A percentile compares a stretch with the other conserved stretches of the same genome.
Conservation (phyloP, 1,140 invertebrate genomes). For the Agrypnia vestita region DNA sequence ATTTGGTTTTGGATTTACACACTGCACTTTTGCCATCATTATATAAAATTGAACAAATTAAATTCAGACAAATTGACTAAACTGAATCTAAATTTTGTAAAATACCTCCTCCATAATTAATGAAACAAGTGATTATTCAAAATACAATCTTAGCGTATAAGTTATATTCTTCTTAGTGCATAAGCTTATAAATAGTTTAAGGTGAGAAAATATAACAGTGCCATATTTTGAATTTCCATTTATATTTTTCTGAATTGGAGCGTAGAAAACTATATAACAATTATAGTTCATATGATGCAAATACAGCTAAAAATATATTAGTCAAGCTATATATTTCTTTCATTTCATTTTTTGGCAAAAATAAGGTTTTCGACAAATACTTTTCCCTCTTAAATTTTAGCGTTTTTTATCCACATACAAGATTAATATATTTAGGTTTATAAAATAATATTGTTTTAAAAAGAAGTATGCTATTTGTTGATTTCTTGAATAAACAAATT, state of each 20-base stretch:
- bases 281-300: constrained; percentile 45
- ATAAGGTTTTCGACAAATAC: constrained; percentile 44
- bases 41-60: no score
- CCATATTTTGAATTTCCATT: constrained; percentile 21
- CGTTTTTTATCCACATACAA: not conserved
- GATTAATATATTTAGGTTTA: no score
- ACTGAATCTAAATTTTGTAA: no score
- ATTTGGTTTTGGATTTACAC: no score
- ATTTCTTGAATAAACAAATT: no score
- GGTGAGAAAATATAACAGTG: constrained; percentile 48
- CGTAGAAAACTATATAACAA: constrained; percentile 56
- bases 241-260: constrained; percentile 42
- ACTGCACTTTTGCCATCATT: no score
- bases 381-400: constrained; percentile 18
- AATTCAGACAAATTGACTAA: no score
- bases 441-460: no score
- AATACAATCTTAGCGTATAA: not conserved
- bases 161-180: constrained; percentile 24
- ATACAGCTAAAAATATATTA: constrained; percentile 52
- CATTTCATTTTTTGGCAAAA: constrained; percentile 46
- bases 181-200: constrained; percentile 29
- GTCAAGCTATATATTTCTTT: constrained; percentile 29
- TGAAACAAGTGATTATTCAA: not conserved
- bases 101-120: not conserved
- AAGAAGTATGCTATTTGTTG: no score